Evolutionary conservation across 1,140 invertebrate genomes (phyloP).

Genomic region (Mycetomoellerius zeteki): DNA sequence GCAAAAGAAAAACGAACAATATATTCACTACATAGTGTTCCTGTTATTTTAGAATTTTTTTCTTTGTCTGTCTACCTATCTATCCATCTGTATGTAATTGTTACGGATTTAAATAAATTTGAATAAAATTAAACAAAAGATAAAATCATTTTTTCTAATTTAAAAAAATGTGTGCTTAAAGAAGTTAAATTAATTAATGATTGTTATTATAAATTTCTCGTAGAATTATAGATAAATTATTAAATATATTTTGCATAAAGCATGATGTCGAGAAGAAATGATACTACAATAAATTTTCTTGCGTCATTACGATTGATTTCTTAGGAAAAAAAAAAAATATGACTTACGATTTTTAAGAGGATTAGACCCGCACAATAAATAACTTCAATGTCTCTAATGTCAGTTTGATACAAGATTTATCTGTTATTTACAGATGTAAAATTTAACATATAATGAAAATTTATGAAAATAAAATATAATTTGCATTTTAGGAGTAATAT

Average conservation of each 20-base stretch:
- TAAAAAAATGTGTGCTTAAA: not conserved
- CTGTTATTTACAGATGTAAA: not conserved
- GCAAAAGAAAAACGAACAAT: not conserved
- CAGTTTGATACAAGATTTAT: not conserved
- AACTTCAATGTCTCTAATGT: not conserved
- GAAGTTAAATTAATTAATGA: not conserved
- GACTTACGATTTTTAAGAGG: constrained; percentile 78
- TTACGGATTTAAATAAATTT: not conserved
- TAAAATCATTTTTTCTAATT: not conserved
- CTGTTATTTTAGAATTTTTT: not conserved
- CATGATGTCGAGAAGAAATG: not conserved
- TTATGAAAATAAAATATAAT: not conserved
- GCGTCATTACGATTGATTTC: not conserved
- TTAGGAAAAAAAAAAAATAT: constrained; percentile 6
- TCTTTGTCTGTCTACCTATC: not conserved
- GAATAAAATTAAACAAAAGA: not conserved
- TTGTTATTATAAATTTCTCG: not conserved
- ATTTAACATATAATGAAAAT: not conserved
- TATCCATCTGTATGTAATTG: not conserved
- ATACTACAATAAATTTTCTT: constrained; percentile 18
- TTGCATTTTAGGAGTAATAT: not conserved
- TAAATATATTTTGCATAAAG: not conserved
- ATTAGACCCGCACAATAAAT: constrained; percentile 73
- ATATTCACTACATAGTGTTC: not conserved
- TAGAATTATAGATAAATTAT: not conserved